Base-by-base conservation (phyloP, 2,888 invertebrate species). In the Pediacus dermestoides region DNA sequence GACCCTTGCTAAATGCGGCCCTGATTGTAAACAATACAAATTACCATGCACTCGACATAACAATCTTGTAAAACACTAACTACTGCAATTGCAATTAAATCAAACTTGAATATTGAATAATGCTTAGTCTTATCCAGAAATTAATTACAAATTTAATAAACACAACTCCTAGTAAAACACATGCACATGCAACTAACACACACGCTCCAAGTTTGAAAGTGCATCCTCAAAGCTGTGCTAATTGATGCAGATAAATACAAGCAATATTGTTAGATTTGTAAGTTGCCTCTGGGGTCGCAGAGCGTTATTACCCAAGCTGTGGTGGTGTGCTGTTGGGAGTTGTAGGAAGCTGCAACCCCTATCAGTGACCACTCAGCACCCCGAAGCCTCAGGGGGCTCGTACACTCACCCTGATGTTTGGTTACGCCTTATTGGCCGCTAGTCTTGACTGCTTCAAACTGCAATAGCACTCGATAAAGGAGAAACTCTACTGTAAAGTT, bases 351-450 rank as follows among this genome's bases (percentile, higher is more conserved):
- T 30, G 47, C 57, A 46, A 42, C 55, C 55, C 52, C 51, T 55
- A 60, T 60, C 59, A 50, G 60, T 63, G 64, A 62, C 64, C 63
- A 64, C 61, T 66, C 66, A 64, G 63, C 64, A 64, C 61, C 62
- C 60, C 48, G 48, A 40, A 46, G 57, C 60, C 64, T 50, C 61
- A 46, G 50, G 64, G 64, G 66, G 52, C 62, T 65, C 64, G 60
- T 66, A 58, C 57, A 52, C 56, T 58, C 55, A 49, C 57, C 58
- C 61, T 57, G 55, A 63, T 66, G 66, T 67, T 68, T 68, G 66
- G 66, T 66, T 67, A 68, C 66, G 65, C 66, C 67, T 65, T 66
- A 66, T 66, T 66, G 63, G 61, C 63, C 57, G 48, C 42, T 46
- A 40, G 53, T 52, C 53, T 55, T 59, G 57, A 44, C 48, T 18